These are phyloP conservation scores for Falco columbarius DNA, from an alignment of 2,797 vertebrate genomes.

Conservation along the genomic window DNA sequence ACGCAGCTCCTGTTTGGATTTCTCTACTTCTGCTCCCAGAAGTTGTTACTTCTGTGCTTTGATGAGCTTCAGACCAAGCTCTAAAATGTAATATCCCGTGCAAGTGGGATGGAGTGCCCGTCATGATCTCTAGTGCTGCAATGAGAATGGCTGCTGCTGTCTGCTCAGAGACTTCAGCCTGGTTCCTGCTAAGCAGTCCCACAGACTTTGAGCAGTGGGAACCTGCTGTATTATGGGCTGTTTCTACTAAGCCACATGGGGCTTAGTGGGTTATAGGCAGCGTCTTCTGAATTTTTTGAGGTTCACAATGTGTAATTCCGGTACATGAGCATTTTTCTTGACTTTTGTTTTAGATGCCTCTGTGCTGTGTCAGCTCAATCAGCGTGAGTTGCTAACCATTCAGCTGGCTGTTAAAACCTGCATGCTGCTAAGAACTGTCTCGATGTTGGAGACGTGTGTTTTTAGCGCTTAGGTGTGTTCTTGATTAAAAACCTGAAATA, in stretches of 20 bases:
- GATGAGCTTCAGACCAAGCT: not conserved
- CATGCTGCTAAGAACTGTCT: not conserved
- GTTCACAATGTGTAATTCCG: not conserved
- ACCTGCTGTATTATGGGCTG: fast-evolving
- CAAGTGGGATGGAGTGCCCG: not conserved
- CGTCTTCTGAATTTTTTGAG: not conserved
- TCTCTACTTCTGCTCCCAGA: not conserved
- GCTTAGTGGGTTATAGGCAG: not conserved
- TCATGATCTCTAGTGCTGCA: fast-evolving
- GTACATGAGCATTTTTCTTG: not conserved
- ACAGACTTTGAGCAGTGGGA: not conserved
- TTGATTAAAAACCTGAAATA: not conserved
- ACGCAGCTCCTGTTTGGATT: not conserved
- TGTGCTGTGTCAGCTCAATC: not conserved
- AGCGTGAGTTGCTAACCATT: not conserved
- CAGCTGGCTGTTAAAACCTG: not conserved
- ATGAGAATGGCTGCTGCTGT: not conserved
- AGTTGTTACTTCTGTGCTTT: not conserved
- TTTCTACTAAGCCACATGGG: not conserved
- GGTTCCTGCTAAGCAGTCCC: not conserved
- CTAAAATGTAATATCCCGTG: not conserved
- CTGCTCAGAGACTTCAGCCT: not conserved
- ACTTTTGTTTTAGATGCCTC: not conserved
- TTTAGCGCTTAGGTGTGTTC: not conserved
- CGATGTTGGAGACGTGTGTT: not conserved